Percentiles rank a stretch among this genome's conserved stretches.
phyloP scores from a whole-genome alignment of 30 jellyfish, hydroid and myxozoan species.

The Morbakka virulenta region DNA sequence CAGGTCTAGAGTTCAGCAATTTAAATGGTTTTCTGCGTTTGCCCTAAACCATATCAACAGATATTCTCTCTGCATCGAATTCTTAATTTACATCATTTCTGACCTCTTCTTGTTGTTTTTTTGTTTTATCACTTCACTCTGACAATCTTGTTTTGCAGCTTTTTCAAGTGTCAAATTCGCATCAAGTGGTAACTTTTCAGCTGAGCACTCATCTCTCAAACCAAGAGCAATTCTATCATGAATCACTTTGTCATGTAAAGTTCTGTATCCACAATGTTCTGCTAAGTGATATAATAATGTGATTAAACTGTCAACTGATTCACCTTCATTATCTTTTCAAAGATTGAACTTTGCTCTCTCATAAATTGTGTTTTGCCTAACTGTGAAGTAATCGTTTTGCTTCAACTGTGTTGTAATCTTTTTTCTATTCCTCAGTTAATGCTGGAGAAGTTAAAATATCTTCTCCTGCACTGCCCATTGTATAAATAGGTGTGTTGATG shows the following conservation, averaged over 20 bases:
- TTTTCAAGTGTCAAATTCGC: constrained; percentile 28
- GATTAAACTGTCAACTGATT: constrained; percentile 31
- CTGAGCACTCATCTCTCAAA: constrained; percentile 10
- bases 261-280: constrained; percentile 1
- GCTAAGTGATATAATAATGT: constrained; percentile 17
- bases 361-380: not conserved
- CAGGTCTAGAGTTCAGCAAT: too few relatives aligned
- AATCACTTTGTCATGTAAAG: constrained; percentile 14
- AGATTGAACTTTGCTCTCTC: constrained; percentile 19
- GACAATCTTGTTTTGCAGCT: constrained; percentile 24
- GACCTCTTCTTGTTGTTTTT: constrained; percentile 26
- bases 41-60: too few relatives aligned
- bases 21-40: too few relatives aligned
- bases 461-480: constrained; percentile 18
- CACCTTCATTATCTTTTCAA: constrained; percentile 6
- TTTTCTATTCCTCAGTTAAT: too few relatives aligned
- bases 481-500: constrained; percentile 6
- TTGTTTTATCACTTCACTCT: constrained; percentile 14
- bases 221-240: constrained; percentile 44
- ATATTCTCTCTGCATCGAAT: too few relatives aligned
- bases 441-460: too few relatives aligned
- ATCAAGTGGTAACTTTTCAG: constrained; percentile 20
- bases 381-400: not conserved
- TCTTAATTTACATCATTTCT: too few relatives aligned
- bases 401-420: not conserved